Percentiles rank a stretch among this genome's conserved stretches.
These are phyloP conservation scores for Sabatieria punctata DNA, from an alignment of 2,888 invertebrate genomes.

Conservation along the genomic window DNA sequence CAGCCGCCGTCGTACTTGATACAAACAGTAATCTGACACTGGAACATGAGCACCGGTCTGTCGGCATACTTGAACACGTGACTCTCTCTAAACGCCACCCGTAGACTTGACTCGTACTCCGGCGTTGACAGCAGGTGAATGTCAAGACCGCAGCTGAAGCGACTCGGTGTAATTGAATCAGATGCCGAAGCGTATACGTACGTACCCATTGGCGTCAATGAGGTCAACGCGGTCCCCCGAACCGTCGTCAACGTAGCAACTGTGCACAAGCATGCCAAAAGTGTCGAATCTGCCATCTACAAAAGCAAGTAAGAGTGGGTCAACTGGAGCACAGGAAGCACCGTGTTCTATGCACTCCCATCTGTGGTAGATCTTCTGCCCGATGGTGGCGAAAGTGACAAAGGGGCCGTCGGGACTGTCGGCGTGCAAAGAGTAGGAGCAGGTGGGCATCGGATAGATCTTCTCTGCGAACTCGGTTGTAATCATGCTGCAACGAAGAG, in stretches of 20 bases:
- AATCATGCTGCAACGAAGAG: conserved; percentile 21
- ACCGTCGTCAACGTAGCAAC: conserved; percentile 29
- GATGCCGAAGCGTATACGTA: too few species aligned
- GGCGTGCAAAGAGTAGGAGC: conserved; percentile 25
- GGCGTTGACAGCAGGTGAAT: conserved; percentile 26
- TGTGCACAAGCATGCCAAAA: conserved; percentile 31
- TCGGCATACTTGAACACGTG: conserved; percentile 32
- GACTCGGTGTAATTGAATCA: too few species aligned
- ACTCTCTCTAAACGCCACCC: conserved; percentile 25
- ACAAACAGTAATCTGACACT: conserved; percentile 29
- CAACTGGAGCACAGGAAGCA: neutral
- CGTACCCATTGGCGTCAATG: conserved; percentile 21
- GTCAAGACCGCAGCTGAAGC: conserved; percentile 23
- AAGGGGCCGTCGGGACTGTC: conserved; percentile 26
- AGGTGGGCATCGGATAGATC: conserved; percentile 28
- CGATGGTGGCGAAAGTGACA: conserved; percentile 24
- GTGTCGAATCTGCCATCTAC: conserved; percentile 18
- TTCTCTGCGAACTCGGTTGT: conserved; percentile 28
- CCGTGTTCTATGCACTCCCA: conserved; percentile 28
- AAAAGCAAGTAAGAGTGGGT: neutral
- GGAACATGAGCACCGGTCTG: conserved; percentile 26
- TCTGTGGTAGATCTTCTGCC: conserved; percentile 19
- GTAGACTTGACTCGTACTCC: conserved; percentile 21
- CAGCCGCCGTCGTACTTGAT: conserved; percentile 28
- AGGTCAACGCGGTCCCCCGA: conserved; percentile 26